These are phyloP conservation scores for Drymonia ruficornis DNA, from an alignment of 2,888 invertebrate genomes.

Conservation along the genomic window DNA sequence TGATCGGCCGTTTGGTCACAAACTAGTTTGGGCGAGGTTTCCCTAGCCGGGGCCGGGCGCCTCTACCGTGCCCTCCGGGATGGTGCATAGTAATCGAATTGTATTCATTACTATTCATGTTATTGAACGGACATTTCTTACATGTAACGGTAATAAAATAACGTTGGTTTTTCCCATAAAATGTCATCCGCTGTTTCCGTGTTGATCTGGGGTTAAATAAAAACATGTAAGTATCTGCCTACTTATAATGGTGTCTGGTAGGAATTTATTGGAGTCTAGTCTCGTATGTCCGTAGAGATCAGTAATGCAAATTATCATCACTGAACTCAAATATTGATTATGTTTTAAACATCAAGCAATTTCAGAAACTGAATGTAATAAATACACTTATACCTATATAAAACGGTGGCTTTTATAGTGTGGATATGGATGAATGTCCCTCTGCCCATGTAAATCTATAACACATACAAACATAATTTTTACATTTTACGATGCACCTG, in stretches of 20 bases:
- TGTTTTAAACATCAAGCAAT: too few species aligned
- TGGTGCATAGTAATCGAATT: constrained; percentile 78
- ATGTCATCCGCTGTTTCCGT: constrained; percentile 3
- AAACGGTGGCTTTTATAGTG: too few species aligned
- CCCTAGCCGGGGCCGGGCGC: constrained; percentile 58
- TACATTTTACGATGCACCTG: neutral
- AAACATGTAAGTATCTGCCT: neutral
- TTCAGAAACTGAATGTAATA: too few species aligned
- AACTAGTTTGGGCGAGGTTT: constrained; percentile 77
- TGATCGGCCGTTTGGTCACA: constrained; percentile 68
- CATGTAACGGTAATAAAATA: constrained; percentile 52
- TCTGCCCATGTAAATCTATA: too few species aligned
- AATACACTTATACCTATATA: too few species aligned
- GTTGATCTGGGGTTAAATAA: neutral
- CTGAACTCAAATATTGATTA: too few species aligned
- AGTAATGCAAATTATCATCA: too few species aligned
- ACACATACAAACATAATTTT: neutral
- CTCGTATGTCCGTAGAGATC: too few species aligned
- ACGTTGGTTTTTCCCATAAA: constrained; percentile 35
- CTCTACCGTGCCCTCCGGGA: constrained; percentile 52
- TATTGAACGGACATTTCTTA: constrained; percentile 68
- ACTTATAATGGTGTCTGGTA: too few species aligned
- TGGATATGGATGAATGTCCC: too few species aligned
- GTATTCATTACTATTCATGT: constrained; percentile 66
- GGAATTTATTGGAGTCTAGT: too few species aligned